Base-by-base conservation (phyloP, 2,888 invertebrate genomes). In the Labia minor region DNA sequence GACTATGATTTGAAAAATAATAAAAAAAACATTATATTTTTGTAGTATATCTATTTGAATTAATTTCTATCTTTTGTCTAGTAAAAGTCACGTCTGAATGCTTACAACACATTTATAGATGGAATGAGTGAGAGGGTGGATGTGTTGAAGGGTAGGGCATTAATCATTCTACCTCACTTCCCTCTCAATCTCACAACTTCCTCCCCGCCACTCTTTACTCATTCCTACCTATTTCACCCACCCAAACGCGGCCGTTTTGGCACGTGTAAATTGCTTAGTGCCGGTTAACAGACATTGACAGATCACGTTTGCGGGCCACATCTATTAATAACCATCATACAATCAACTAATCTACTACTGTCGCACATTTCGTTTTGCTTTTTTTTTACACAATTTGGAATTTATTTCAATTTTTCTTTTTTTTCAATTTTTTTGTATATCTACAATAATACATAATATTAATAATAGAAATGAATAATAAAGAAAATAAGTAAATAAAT, bases 181-280 rank as follows among this genome's bases (percentile, higher is more conserved):
- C n/a, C n/a, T n/a, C n/a, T n/a, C n/a, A n/a, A n/a, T n/a, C n/a
- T n/a, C n/a, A n/a, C n/a, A n/a, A n/a, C n/a, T n/a, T n/a, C n/a
- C n/a, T n/a, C n/a, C n/a, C n/a, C n/a, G n/a, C n/a, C n/a, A n/a
- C n/a, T n/a, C n/a, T n/a, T n/a, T n/a, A n/a, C n/a, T n/a, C n/a
- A n/a, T n/a, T n/a, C n/a, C n/a, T n/a, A n/a, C n/a, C n/a, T n/a
- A n/a, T n/a, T n/a, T 14, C 49, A 11, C 3, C 49, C 49, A 3
- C 49, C 3, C n/a, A n/a, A 4, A 49, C 49, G 3, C 6, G 16
- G 14, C 2, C n/a, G n/a, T n/a, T n/a, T n/a, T n/a, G n/a, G 6
- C 49, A 49, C 49, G 49, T 49, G 49, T 49, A 49, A 49, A 49
- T 49, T 49, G 49, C 49, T n/a, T 49, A 49, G 49, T 49, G 49